phyloP scores from a whole-genome alignment of 1,140 invertebrate genomes.

The Bicyclus anynana region DNA sequence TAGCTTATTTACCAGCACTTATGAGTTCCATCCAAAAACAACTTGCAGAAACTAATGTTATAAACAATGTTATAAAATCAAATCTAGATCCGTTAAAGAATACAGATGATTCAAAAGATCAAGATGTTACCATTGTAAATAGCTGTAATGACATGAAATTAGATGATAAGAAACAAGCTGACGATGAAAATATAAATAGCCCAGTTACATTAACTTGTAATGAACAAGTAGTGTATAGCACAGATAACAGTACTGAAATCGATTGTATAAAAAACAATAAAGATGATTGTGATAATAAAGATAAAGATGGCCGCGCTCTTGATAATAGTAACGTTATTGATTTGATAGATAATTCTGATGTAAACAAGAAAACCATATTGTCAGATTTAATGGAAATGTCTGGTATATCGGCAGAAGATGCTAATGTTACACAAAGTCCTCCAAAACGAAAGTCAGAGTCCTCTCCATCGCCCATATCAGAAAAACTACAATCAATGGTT shows the following conservation, averaged over 20 bases:
- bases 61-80: not conserved
- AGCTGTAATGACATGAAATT: not conserved
- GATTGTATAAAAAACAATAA: not conserved
- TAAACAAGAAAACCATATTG: conserved; percentile 43
- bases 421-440: conserved; percentile 4
- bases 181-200: not conserved
- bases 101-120: not conserved
- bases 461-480: not conserved
- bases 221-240: not conserved
- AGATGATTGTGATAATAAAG: not conserved
- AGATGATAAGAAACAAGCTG: not conserved
- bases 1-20: conserved; percentile 19
- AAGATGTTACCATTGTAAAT: not conserved
- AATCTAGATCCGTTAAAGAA: not conserved
- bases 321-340: not conserved
- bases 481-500: too few species aligned
- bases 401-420: conserved; percentile 57
- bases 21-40: conserved; percentile 12
- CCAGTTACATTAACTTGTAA: not conserved
- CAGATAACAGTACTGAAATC: not conserved
- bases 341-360: not conserved
- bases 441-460: not conserved
- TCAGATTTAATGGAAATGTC: conserved; percentile 73
- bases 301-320: not conserved
- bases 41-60: not conserved